Base-by-base conservation (phyloP, 2,113 vertebrate species). In the Callipepla californica region DNA sequence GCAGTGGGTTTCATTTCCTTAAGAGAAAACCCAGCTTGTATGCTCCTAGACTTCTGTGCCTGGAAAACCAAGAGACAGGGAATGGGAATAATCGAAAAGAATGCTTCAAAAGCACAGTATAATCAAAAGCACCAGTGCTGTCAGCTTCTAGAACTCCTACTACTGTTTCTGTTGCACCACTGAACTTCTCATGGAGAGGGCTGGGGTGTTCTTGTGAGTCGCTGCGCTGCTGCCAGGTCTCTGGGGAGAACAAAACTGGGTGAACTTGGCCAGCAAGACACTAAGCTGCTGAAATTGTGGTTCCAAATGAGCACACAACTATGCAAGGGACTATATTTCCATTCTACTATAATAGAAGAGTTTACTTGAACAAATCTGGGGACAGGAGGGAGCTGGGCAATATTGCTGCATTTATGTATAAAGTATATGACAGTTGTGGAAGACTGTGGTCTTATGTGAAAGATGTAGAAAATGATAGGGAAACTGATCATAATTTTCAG, bases 31-130 rank as follows among this genome's bases (percentile, higher is more conserved):
- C n/a, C 18, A 34, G 14, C 11, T 17, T 57, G 5, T 5, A 19
- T 28, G 26, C 42, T 53, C 42, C 0, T 0, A 63, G 85, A 76
- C 30, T 3, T 4, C n/a, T 38, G 7, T 8, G 20, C 62, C 42
- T 0, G 2, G 61, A n/a, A 87, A 80, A 62, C 28, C 73, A 51
- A 55, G 22, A 85, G 48, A 50, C 3, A 28, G 69, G 6, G n/a
- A 66, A 70, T 5, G 11, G 18, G 45, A 42, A 59, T 20, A 20
- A 53, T 7, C 58, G 20, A 16, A 87, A 66, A 11, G 74, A 62
- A 18, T 75, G 20, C 23, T 87, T 82, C 36, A 72, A 67, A 87
- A 55, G 14, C 14, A 36, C 1, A 0, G 9, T 7, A 30, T 8
- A 6, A 85, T 11, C 6, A 47, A 67, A 58, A 70, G 12, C 20